Base-by-base conservation (phyloP, 2,113 vertebrate genomes). In the Gobio gobio region DNA sequence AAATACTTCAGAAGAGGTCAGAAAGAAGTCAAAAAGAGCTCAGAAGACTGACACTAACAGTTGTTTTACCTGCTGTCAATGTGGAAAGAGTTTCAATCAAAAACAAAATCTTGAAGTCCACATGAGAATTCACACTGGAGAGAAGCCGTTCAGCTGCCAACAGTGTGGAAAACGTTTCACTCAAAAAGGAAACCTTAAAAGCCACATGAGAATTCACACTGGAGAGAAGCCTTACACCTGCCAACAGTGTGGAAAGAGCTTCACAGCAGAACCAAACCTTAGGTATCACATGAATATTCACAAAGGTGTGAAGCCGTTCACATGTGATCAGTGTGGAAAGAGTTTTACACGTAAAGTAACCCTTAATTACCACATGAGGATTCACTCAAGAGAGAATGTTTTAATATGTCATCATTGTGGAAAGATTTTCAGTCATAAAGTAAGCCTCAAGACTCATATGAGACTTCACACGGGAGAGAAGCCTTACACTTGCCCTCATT, bases 401-500 rank as follows among this genome's bases (percentile, higher is more conserved):
- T 74, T 74, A 24, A 74, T 47, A 16, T 74, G 70, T 26, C n/a
- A 24, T 49, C 43, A 74, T 13, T 74, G 70, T 24, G 70, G 36
- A 74, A 74, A 74, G 43, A 49, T 3, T 26, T 74, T 74, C 43
- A 74, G 70, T 26, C 70, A 74, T 16, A 74, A 74, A 49, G 70
- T 74, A 24, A 74, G 70, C 70, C 70, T 74, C n/a, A 74, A 74
- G 43, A 74, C 70, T 74, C 70, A 74, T 6, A 74, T 74, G 70
- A 74, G 70, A 7, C 40, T 74, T 74, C 70, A 74, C 43, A 74
- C 70, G 1, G 70, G 70, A 74, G 70, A 74, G 40, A 74, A 74
- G 43, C 70, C 70, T 14, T 74, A 74, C 70, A 47, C 22, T 1
- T 74, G 70, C 43, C 22, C 6, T 26, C 43, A 74, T 6, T 74